Evolutionary conservation across 2,888 invertebrate genomes (phyloP), one percentile per base, ranked within the genome.

Genomic region (Saturnia japonica): DNA sequence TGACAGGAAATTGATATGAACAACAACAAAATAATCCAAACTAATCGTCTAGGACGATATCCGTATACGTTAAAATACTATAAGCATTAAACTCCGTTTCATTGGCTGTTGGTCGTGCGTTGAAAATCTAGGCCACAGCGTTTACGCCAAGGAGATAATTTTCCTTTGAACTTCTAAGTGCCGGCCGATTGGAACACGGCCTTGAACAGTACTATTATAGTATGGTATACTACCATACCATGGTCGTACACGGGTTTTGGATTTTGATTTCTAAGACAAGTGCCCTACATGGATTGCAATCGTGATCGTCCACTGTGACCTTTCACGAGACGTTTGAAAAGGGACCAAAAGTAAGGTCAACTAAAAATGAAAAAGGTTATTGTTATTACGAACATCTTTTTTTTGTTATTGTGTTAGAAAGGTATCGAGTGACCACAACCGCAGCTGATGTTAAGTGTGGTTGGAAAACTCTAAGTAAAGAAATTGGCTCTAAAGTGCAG

Each of bases 181-280:
- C 77, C 75, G 75, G 76, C 80, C 81, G 81, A 80, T 78, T 77
- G 77, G 75, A 79, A 77, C 74, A 73, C 80, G 85, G 81, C 91
- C 91, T 89, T 90, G 91, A 90, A 90, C 87, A 79, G 81, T 71
- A 76, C n/a, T n/a, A n/a, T n/a, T n/a, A n/a, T n/a, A n/a, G n/a
- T n/a, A n/a, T n/a, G n/a, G n/a, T n/a, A n/a, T n/a, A n/a, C n/a
- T 73, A 70, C 76, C 73, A 72, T 80, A 28, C 86, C 89, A 88
- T 89, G 88, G 88, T 78, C 78, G 75, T 77, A 19, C 54, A 74
- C 80, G 78, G 76, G 78, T 81, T 82, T 85, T 82, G 82, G 80
- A 77, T 83, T 82, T 83, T 77, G 79, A 79, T 82, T 82, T 78
- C 81, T 80, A 77, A 81, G 78, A 82, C 83, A 75, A 80, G 77